Percentiles rank a stretch among this genome's conserved stretches.
phyloP scores from a whole-genome alignment of 2,797 vertebrate genomes.

The Antennarius maculatus region DNA sequence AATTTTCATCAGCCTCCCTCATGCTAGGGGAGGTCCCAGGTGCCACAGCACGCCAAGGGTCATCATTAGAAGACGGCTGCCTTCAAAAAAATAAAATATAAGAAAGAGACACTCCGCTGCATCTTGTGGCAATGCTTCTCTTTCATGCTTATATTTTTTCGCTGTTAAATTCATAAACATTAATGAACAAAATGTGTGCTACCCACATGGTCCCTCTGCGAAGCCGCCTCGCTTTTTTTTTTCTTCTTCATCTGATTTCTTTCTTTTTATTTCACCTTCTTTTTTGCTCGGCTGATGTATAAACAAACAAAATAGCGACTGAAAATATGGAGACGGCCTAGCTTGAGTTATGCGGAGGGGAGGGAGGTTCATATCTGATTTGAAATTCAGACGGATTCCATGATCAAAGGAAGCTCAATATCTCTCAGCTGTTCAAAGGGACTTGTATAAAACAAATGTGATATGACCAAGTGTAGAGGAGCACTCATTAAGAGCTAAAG shows the following conservation, averaged over 20 bases:
- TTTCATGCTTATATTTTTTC: slow-evolving; percentile 71
- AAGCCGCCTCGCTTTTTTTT: slow-evolving; percentile 52
- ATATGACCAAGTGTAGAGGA: slow-evolving; percentile 96
- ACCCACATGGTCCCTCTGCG: slow-evolving; percentile 50
- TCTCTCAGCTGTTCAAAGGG: slow-evolving; percentile 97
- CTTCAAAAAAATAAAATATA: slow-evolving; percentile 81
- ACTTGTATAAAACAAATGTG: slow-evolving; percentile 92
- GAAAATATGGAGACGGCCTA: slow-evolving; percentile 74
- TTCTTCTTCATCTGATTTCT: slow-evolving; percentile 44
- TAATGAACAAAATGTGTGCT: slow-evolving; percentile 90
- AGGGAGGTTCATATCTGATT: slow-evolving; percentile 85
- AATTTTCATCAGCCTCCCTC: slow-evolving; percentile 97
- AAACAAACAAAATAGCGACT: slow-evolving; percentile 84
- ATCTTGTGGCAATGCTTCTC: slow-evolving; percentile 86
- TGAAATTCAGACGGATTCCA: slow-evolving; percentile 91
- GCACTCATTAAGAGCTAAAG: slow-evolving; percentile 95
- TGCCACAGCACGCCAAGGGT: slow-evolving; percentile 97
- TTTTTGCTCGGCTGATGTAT: slow-evolving; percentile 66
- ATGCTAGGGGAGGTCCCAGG: slow-evolving; percentile 91
- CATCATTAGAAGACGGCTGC: slow-evolving; percentile 96
- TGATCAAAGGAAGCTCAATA: slow-evolving; percentile 96
- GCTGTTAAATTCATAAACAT: slow-evolving; percentile 94
- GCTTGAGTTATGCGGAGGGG: slow-evolving; percentile 44
- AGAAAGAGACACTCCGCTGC: slow-evolving; percentile 58
- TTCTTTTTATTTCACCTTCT: slow-evolving; percentile 50